Base-by-base conservation (phyloP, 2,113 vertebrate species). In the Neogobius melanostomus region DNA sequence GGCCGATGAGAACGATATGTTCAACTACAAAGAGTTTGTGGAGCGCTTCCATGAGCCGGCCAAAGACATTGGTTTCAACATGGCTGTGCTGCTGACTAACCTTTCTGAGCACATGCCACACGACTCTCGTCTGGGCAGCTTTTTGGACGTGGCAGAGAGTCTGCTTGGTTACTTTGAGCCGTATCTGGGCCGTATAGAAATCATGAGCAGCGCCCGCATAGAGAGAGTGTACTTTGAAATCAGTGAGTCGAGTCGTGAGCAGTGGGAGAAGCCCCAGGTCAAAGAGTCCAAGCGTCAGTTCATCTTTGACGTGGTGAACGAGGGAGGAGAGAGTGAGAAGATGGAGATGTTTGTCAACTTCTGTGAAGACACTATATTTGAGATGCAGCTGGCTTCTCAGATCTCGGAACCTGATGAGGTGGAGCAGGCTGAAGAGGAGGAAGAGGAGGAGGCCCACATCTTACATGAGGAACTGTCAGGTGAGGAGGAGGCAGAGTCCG, bases 261-360 rank as follows among this genome's bases (percentile, higher is more conserved):
- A 99, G 69, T 99, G 98, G 98, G 98, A 99, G 87, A 99, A 99
- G 83, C 98, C 98, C 5, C 98, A 99, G 76, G 97, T 99, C 82
- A 98, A 98, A 64, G 98, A 98, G 89, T 99, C 98, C 48, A 99
- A 99, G 82, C 91, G 97, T 2, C 95, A 99, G 79, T 99, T 99
- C 87, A 98, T 99, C 85, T 99, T 99, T 16, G 97, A 98, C 43
- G 97, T 99, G 76, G 97, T 99, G 79, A 99, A 98, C 6, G 96
- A 98, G 91, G 97, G 98, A 0, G 94, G 93, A 3, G 98, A 99
- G 80, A 97, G 97, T 63, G 98, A 98, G 82, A 98, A 99, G 90
- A 99, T 99, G 98, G 98, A 99, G 80, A 92, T 99, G 56, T 99
- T 99, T 71, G 98, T 99, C 17, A 99, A 97, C 79, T 99, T 99